Percentiles rank a stretch among this genome's conserved stretches.
These are phyloP conservation scores for Passer montanus DNA, from an alignment of 2,113 vertebrate genomes.

Conservation along the genomic window DNA sequence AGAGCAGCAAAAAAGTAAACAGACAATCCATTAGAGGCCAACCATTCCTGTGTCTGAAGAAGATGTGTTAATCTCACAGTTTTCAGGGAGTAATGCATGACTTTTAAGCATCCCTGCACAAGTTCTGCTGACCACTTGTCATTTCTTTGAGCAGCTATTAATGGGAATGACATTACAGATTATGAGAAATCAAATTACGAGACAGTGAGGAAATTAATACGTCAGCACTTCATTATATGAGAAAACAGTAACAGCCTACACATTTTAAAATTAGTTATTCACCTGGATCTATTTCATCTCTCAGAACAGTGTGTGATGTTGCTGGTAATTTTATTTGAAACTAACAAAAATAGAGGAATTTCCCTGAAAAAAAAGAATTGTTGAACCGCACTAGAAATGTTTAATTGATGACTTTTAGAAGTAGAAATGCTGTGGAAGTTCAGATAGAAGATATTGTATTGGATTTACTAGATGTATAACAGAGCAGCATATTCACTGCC, in stretches of 20 bases:
- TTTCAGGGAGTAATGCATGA: neutral
- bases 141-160: neutral
- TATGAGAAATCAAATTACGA: constrained; percentile 11
- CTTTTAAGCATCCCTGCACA: neutral
- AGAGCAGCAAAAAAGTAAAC: neutral
- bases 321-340: neutral
- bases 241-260: neutral
- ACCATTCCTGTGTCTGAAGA: neutral
- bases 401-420: neutral
- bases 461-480: neutral
- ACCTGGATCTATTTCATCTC: neutral
- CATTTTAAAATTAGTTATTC: neutral
- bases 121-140: neutral
- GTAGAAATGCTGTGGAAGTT: neutral
- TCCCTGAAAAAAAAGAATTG: neutral
- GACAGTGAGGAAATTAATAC: neutral
- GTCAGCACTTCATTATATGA: neutral
- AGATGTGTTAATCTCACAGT: neutral
- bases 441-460: neutral
- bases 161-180: neutral
- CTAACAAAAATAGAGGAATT: neutral
- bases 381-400: neutral
- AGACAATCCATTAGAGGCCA: neutral
- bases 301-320: neutral
- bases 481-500: neutral